These are phyloP conservation scores for Spicauda simplicius DNA, from an alignment of 2,888 invertebrate species.

Conservation along the genomic window DNA sequence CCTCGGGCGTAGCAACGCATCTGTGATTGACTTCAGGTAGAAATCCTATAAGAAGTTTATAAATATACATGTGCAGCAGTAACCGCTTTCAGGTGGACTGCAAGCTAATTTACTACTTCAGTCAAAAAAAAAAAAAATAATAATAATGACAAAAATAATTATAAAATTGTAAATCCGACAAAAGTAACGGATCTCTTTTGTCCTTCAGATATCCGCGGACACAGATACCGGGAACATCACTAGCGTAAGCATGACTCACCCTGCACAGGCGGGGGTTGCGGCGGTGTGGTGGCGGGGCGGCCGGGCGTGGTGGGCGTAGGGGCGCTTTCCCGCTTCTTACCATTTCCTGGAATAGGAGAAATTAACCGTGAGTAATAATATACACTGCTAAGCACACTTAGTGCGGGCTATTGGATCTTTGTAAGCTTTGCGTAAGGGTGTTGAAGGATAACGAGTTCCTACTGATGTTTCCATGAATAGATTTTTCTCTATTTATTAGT, in stretches of 20 bases:
- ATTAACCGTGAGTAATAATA: slow-evolving; percentile 23
- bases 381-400: slow-evolving; percentile 9
- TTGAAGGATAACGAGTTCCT: not conserved
- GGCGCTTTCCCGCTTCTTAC: slow-evolving; percentile 80
- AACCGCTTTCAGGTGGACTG: no score
- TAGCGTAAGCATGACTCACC: slow-evolving; percentile 67
- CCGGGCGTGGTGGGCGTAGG: slow-evolving; percentile 67
- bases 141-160: no score
- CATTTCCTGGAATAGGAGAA: slow-evolving; percentile 71
- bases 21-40: no score
- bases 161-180: no score
- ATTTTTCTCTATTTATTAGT: not conserved
- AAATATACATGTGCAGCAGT: no score
- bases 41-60: no score
- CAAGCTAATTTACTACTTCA: no score
- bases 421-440: slow-evolving; percentile 3
- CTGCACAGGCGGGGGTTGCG: slow-evolving; percentile 64
- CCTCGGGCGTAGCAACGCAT: no score
- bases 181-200: no score
- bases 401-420: slow-evolving; percentile 13
- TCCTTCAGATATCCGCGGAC: no score
- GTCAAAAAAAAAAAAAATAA: no score
- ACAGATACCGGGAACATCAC: no score
- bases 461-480: not conserved
- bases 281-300: slow-evolving; percentile 65